These are phyloP conservation scores for Cavia aperea DNA, from an alignment of 2,113 vertebrate species.

Conservation along the genomic window DNA sequence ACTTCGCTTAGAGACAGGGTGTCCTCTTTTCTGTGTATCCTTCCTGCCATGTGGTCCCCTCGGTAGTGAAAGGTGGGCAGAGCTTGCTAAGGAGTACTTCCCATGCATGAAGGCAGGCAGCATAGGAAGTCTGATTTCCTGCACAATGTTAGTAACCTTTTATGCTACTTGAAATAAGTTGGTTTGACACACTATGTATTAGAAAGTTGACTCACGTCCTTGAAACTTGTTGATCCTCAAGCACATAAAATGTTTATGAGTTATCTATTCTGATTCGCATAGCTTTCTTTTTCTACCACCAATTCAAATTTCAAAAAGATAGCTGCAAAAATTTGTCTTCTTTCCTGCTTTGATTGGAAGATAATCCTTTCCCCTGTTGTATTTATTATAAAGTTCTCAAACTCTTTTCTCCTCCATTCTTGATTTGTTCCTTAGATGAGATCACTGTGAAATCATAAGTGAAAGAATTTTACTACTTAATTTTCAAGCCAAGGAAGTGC, in stretches of 20 bases:
- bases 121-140: not conserved
- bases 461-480: constrained; percentile 1
- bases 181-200: not conserved
- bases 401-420: not conserved
- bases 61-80: not conserved
- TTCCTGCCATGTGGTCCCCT: not conserved
- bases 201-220: not conserved
- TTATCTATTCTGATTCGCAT: constrained; percentile 17
- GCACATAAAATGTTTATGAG: not conserved
- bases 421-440: not conserved
- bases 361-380: not conserved
- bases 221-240: not conserved
- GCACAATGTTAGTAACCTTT: not conserved
- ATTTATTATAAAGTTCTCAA: not conserved
- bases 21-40: constrained; percentile 55
- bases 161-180: not conserved
- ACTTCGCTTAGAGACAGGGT: not conserved
- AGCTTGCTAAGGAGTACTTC: not conserved
- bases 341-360: constrained; percentile 18
- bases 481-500: not conserved
- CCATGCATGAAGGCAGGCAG: not conserved
- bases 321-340: not conserved
- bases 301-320: constrained; percentile 3
- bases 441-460: not conserved
- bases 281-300: constrained; percentile 27